Conservation (phyloP, 2,797 vertebrate species). For the Brotula barbata region DNA sequence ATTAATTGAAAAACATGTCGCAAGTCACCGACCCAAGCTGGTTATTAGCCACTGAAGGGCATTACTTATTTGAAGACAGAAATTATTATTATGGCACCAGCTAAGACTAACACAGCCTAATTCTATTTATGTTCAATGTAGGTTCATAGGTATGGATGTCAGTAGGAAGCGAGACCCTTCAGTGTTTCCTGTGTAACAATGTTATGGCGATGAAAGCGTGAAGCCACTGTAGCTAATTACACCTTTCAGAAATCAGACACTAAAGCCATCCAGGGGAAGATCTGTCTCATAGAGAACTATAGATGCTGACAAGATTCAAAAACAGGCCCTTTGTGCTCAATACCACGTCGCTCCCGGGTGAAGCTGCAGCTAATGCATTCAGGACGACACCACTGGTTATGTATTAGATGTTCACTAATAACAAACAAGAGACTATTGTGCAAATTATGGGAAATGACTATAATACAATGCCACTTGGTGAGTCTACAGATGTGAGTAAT, state of each 20-base stretch:
- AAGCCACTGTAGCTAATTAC: neutral
- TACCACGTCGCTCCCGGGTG: constrained; percentile 24
- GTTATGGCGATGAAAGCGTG: constrained; percentile 1
- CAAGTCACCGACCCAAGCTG: no score
- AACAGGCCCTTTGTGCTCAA: constrained; percentile 10
- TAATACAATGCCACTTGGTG: constrained; percentile 6
- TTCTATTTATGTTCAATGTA: constrained; percentile 1
- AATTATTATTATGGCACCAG: neutral
- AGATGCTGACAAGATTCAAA: constrained; percentile 13
- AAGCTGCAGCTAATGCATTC: constrained; percentile 32
- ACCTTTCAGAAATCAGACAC: constrained; percentile 18
- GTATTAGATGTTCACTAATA: constrained; percentile 13
- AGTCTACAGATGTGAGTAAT: constrained; percentile 23
- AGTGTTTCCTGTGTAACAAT: neutral
- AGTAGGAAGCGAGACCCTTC: neutral
- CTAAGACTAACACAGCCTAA: neutral
- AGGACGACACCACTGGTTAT: constrained; percentile 18
- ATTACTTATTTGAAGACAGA: neutral
- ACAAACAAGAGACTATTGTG: constrained; percentile 19
- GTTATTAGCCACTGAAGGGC: neutral
- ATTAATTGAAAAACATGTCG: no score
- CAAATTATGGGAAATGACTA: constrained; percentile 17
- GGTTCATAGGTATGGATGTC: neutral
- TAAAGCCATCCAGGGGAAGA: constrained; percentile 5
- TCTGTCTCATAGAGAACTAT: neutral